phyloP scores from a whole-genome alignment of 2,888 invertebrate genomes.

The Elegia similella region DNA sequence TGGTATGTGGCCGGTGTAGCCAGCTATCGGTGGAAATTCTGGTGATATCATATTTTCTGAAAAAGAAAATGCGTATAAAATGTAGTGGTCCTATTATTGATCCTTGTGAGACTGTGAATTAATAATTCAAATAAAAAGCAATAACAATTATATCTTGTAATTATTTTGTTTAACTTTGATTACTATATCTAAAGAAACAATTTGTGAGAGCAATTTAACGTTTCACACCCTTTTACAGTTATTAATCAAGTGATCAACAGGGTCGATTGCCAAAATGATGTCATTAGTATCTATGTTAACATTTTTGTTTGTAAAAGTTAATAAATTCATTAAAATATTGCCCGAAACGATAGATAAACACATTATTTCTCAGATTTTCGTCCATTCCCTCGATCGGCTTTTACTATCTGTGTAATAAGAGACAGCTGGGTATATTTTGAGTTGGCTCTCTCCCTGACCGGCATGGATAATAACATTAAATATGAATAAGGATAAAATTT shows the following conservation, averaged over 20 bases:
- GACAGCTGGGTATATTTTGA: too few relatives aligned
- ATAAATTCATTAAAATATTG: too few relatives aligned
- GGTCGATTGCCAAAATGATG: conserved; percentile 22
- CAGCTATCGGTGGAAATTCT: conserved; percentile 86
- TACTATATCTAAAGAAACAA: background rate
- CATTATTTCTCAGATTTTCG: too few relatives aligned
- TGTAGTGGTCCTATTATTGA: conserved; percentile 10
- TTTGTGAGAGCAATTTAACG: background rate
- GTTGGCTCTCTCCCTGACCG: too few relatives aligned
- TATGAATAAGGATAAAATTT: background rate
- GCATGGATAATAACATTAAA: too few relatives aligned
- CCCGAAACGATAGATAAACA: too few relatives aligned
- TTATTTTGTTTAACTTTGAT: background rate
- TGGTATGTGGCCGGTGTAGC: conserved; percentile 88
- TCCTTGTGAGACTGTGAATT: background rate
- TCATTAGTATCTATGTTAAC: background rate
- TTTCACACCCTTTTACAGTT: background rate
- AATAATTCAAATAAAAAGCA: background rate
- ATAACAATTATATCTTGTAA: background rate
- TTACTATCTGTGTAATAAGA: too few relatives aligned
- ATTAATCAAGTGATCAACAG: conserved; percentile 21
- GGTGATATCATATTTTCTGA: conserved; percentile 84
- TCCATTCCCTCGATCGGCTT: too few relatives aligned
- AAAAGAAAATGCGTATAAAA: conserved; percentile 31
- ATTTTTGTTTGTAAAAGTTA: too few relatives aligned